These are phyloP conservation scores for Hippasteria phrygiana DNA, from an alignment of 53 echinoderm and acorn worm species.

Conservation along the genomic window DNA sequence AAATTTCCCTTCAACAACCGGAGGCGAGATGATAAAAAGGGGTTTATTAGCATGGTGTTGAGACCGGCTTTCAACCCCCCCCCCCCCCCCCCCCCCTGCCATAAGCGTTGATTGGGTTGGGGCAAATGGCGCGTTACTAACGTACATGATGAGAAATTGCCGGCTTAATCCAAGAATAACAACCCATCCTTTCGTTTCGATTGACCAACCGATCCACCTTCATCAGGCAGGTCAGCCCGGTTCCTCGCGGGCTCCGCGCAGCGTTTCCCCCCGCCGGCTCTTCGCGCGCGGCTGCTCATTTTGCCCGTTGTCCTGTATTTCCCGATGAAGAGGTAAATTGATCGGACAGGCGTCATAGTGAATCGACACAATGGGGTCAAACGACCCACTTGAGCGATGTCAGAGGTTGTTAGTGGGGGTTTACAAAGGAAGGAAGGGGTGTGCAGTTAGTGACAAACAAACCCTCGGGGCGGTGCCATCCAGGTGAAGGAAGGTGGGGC, in stretches of 20 bases:
- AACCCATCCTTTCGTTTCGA: background rate
- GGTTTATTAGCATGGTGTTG: too few relatives aligned
- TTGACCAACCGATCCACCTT: background rate
- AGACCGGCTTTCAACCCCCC: too few relatives aligned
- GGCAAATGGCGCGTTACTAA: slow-evolving; percentile 1
- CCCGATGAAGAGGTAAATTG: background rate
- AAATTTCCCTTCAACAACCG: too few relatives aligned
- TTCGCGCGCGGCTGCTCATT: slow-evolving; percentile 23
- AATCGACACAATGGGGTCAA: slow-evolving; percentile 5
- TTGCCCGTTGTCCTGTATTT: background rate
- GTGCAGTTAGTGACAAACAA: slow-evolving; percentile 59
- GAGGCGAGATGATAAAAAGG: too few relatives aligned
- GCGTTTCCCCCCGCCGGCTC: background rate
- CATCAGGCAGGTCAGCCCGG: background rate
- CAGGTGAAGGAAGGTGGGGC: background rate
- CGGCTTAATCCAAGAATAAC: background rate
- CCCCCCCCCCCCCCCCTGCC: too few relatives aligned
- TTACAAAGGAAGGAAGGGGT: slow-evolving; percentile 26
- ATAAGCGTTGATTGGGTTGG: background rate
- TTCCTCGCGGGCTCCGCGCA: background rate
- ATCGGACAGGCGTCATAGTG: slow-evolving; percentile 7
- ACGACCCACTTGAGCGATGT: slow-evolving; percentile 11
- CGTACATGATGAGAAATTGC: background rate
- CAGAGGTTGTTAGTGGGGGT: background rate
- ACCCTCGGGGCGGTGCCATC: background rate